These are phyloP conservation scores for Heteractis magnifica DNA, from an alignment of 92 coral and sea anemone species.

Conservation along the genomic window DNA sequence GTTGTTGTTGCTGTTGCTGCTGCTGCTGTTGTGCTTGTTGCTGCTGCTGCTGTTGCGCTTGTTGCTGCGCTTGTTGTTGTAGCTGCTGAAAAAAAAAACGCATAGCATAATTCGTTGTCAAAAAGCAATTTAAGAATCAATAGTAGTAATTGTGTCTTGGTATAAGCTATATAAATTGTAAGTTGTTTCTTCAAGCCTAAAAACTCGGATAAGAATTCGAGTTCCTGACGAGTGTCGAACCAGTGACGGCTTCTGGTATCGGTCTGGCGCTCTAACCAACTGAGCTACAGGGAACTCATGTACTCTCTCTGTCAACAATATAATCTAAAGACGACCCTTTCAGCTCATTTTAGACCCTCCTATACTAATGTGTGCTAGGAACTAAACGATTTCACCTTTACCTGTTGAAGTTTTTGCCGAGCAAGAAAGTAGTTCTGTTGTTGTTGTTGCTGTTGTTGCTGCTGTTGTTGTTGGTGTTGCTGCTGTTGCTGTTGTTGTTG, in stretches of 20 bases:
- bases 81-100: constrained; percentile 11
- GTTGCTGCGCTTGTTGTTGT: constrained; percentile 38
- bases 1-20: constrained; percentile 24
- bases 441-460: constrained; percentile 47
- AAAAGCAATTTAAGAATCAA: background rate
- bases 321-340: too few species aligned
- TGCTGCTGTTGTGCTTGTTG: constrained; percentile 33
- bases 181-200: too few species aligned
- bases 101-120: background rate
- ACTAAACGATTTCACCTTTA: background rate
- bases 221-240: too few species aligned
- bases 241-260: too few species aligned
- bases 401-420: constrained; percentile 32
- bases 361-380: too few species aligned
- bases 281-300: too few species aligned
- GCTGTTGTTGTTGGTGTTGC: background rate
- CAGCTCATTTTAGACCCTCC: too few species aligned
- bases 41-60: constrained; percentile 30
- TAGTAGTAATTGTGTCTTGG: background rate
- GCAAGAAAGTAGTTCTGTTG: constrained; percentile 33
- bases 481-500: constrained; percentile 36
- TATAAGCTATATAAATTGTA: background rate
- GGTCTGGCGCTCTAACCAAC: too few species aligned
- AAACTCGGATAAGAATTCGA: too few species aligned
- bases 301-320: too few species aligned